Conservation (phyloP, 2,797 vertebrate species). For the Hafferia zeledoni region DNA sequence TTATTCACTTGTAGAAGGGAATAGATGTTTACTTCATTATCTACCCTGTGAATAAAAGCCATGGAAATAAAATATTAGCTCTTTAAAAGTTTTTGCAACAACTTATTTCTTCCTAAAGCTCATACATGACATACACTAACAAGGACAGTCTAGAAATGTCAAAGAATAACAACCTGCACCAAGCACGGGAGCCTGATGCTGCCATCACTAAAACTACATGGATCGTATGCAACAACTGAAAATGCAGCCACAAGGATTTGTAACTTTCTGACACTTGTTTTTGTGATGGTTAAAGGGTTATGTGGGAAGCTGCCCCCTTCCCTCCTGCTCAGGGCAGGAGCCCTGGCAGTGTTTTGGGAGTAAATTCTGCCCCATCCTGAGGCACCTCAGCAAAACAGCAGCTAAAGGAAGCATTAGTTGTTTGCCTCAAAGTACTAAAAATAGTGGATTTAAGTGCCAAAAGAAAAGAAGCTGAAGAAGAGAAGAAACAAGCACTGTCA, state of each 20-base stretch:
- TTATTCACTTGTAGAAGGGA: neutral
- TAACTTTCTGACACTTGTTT: neutral
- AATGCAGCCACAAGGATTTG: neutral
- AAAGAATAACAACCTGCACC: neutral
- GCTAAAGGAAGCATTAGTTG: neutral
- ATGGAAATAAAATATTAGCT: neutral
- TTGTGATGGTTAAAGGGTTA: neutral
- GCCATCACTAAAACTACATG: neutral
- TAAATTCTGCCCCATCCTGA: neutral
- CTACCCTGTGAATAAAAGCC: neutral
- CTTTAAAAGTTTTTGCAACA: neutral
- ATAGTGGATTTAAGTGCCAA: neutral
- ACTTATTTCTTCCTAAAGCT: neutral
- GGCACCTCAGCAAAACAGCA: neutral
- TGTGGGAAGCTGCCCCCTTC: neutral
- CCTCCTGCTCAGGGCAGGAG: neutral
- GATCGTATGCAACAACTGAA: neutral
- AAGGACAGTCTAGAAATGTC: neutral
- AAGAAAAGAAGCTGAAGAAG: neutral
- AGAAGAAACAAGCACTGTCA: neutral
- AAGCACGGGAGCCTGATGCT: neutral
- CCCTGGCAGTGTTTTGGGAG: neutral
- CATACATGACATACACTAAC: accelerated
- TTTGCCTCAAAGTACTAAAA: neutral
- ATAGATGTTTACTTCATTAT: neutral